Evolutionary conservation across 2,113 vertebrate genomes (phyloP), one percentile per base, ranked within the genome.

Genomic region (Phycodurus eques): DNA sequence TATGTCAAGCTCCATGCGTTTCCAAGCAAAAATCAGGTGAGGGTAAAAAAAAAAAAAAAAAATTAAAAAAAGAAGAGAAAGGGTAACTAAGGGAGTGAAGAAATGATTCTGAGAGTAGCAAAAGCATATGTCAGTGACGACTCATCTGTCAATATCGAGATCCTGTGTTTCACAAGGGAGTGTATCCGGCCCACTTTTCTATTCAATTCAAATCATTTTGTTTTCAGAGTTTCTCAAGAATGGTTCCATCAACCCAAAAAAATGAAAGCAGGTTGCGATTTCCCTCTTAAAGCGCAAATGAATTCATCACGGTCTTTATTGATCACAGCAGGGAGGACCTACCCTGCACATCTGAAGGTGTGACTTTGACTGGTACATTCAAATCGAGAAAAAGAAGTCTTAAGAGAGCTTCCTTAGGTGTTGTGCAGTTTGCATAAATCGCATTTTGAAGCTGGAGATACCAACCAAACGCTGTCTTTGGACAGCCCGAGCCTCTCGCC

Each of bases 381-480:
- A 39, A 39, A 39, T 39, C 35, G 1, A 53, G 49, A 56, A 22
- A 56, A 56, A n/a, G 1, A 4, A 22, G n/a, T 57, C 56, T 27
- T 27, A 20, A 53, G 9, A 56, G 53, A 4, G 20, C 59, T 60
- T 33, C 56, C 56, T 9, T 57, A 5, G 33, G 22, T 59, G 57
- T 59, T 22, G 31, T 61, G 33, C 31, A 61, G 31, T 61, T 33
- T 62, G 33, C 56, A 59, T 14, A 27, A 1, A 27, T 1, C 22
- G 5, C 11, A 31, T 59, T 27, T 59, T 59, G 1, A 31, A 59
- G 8, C 6, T 59, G 0, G 67, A 57, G 2, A 62, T 31, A 83
- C 85, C 53, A 22, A 89, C 89, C 89, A 89, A 73, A 88, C 54
- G 67, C 86, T 89, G 84, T 90, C 87, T 33, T 82, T 87, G 4